Conservation (phyloP, 2,888 invertebrate species). For the Prosapia bicincta region DNA sequence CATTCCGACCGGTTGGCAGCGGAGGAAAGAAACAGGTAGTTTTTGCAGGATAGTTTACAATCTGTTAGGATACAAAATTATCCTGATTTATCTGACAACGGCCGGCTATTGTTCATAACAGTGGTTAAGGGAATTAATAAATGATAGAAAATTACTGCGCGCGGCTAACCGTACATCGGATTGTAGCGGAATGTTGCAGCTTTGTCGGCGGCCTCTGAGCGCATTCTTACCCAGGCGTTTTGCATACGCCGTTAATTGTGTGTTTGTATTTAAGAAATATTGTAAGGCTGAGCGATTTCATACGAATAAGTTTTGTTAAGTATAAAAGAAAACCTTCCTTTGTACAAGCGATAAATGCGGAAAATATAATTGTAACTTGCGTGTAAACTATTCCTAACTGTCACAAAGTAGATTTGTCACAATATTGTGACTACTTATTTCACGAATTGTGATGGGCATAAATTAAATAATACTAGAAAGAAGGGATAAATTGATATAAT, state of each 20-base stretch:
- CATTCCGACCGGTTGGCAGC: background rate
- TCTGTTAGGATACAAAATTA: background rate
- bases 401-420: too few relatives aligned
- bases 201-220: background rate
- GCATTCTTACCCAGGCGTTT: background rate
- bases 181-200: background rate
- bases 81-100: background rate
- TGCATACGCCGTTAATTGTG: background rate
- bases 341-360: too few relatives aligned
- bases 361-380: too few relatives aligned
- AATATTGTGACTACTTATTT: too few relatives aligned
- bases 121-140: background rate
- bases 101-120: background rate
- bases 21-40: background rate
- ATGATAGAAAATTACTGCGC: background rate
- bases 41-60: background rate
- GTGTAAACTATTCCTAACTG: too few relatives aligned
- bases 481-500: too few relatives aligned
- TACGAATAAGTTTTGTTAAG: too few relatives aligned
- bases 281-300: too few relatives aligned
- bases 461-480: too few relatives aligned
- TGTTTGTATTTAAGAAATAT: too few relatives aligned
- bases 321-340: too few relatives aligned
- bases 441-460: too few relatives aligned
- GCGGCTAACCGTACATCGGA: background rate